Evolutionary conservation across 37 sponge, comb jelly and placozoan species (phyloP).

Genomic region (Cliona cf. orientalis): DNA sequence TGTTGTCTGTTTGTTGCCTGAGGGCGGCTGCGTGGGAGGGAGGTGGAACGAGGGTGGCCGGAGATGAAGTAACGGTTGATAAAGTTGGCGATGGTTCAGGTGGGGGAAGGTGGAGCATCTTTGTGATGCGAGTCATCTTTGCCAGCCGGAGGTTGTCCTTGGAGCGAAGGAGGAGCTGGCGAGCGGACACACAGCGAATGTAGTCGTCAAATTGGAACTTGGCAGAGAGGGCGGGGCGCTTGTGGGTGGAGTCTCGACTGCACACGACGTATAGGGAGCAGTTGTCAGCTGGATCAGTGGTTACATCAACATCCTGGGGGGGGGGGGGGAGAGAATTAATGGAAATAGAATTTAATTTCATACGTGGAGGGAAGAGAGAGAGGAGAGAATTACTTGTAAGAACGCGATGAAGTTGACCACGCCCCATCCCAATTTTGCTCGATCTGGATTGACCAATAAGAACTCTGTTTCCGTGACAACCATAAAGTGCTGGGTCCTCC

Average conservation of each 20-base stretch:
- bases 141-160: conserved; percentile 59
- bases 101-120: conserved; percentile 58
- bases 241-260: conserved; percentile 25
- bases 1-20: no score
- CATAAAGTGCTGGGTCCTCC: conserved; percentile 73
- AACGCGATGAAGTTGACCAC: conserved; percentile 85
- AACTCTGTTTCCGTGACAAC: conserved; percentile 84
- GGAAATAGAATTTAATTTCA: not conserved
- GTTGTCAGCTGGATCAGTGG: conserved; percentile 77
- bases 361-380: not conserved
- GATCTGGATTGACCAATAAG: conserved; percentile 89
- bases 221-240: conserved; percentile 62
- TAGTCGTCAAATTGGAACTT: conserved; percentile 85
- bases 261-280: conserved; percentile 67
- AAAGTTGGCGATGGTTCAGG: conserved; percentile 2
- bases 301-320: conserved; percentile 74
- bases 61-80: no score
- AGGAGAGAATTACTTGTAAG: conserved; percentile 63
- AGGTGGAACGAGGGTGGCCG: not conserved
- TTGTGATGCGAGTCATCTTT: conserved; percentile 64
- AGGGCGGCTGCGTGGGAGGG: no score
- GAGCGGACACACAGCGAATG: conserved; percentile 88
- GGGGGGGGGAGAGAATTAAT: not conserved
- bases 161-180: conserved; percentile 57
- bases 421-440: conserved; percentile 79